Base-by-base conservation (phyloP, 2,888 invertebrate genomes). In the Agrochola litura region DNA sequence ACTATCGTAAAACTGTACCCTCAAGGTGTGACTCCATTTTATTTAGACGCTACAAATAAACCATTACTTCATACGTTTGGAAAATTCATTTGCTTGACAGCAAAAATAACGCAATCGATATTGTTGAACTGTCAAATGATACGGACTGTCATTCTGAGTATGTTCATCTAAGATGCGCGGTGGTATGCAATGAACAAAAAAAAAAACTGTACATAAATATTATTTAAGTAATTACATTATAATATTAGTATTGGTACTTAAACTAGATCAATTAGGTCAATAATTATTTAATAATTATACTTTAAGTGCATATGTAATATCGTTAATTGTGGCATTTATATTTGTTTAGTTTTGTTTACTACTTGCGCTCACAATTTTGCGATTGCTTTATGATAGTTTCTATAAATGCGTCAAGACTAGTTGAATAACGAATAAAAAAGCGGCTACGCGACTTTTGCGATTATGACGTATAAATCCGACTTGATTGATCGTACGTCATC, bases 241-340 rank as follows among this genome's bases (percentile, higher is more conserved):
- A 46, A 46, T 58, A 58, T 30, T 46, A 61, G 37, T 16, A 68
- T 30, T 30, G 41, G 0, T 54, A 66, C 19, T n/a, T 67, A 65
- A 37, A 54, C 37, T 66, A 58, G n/a, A 65, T 64, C 22, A 46
- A 41, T 72, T 72, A 58, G n/a, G 58, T 56, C 14, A 73, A 46
- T 71, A 61, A 66, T 54, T 60, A 46, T 37, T 54, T 58, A 56
- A 68, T 37, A 61, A 16, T 76, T 52, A 16, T 76, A 76, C 10
- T 66, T 25, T 77, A 61, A 60, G 41, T 68, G 25, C 68, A 16
- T 37, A 37, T 14, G 37, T 75, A 79, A 22, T 22, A 49, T 54
- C 14, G 37, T 60, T 52, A 16, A 71, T 54, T 58, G 65, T 77
- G 79, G 73, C 79, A 79, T 79, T 83, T 82, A 82, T 70, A 67